Evolutionary conservation across 2,888 invertebrate genomes (phyloP).

Genomic region (Folsomia manolachei): DNA sequence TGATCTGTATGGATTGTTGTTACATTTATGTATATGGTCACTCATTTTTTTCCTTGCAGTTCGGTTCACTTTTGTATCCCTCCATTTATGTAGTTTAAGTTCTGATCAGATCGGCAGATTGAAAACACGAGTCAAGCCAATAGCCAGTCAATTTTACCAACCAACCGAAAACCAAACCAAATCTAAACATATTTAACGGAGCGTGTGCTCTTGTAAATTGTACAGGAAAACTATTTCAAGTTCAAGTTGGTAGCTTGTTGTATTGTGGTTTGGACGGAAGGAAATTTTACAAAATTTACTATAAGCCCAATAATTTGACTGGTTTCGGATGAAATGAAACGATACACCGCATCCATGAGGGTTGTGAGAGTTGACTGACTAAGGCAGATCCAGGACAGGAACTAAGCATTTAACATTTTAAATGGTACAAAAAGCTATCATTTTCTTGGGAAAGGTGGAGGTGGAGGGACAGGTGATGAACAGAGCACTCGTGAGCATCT

Average conservation of each 20-base stretch:
- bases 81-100: too few relatives aligned
- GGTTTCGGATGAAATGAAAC: background rate
- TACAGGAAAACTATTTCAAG: background rate
- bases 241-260: background rate
- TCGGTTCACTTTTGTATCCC: background rate
- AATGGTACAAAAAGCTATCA: background rate
- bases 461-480: constrained; percentile 1
- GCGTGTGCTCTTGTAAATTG: background rate
- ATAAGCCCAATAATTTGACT: background rate
- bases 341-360: background rate
- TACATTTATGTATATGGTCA: too few relatives aligned
- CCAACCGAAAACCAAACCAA: too few relatives aligned
- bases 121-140: background rate
- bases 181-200: background rate
- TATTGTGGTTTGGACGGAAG: background rate
- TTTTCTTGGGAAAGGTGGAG: background rate
- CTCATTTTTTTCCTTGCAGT: background rate
- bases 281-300: too few relatives aligned
- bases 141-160: too few relatives aligned
- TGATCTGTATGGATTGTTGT: too few relatives aligned
- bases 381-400: background rate
- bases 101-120: background rate
- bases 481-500: background rate
- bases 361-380: background rate
- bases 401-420: constrained; percentile 1